Conservation (phyloP, 2,888 invertebrate genomes). For the Agrochola lychnidis region DNA sequence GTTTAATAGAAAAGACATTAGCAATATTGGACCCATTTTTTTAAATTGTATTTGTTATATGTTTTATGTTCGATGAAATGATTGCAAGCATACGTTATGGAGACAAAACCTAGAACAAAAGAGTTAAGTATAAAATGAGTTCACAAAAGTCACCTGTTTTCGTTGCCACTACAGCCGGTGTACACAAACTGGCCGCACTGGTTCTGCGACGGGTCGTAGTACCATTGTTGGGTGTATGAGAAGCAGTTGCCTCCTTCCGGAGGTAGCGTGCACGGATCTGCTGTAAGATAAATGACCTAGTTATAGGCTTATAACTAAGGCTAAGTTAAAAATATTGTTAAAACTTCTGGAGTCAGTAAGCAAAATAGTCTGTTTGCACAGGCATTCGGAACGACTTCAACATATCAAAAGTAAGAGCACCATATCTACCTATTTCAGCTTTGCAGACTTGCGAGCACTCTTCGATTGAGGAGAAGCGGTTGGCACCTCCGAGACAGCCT, state of each 20-base stretch:
- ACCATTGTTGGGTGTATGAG: slow-evolving; percentile 94
- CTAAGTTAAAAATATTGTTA: neutral
- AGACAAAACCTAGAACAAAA: neutral
- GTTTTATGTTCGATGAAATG: neutral
- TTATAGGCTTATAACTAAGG: neutral
- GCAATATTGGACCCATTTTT: neutral
- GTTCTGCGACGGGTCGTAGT: slow-evolving; percentile 92
- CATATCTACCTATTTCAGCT: slow-evolving; percentile 69
- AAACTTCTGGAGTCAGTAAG: neutral
- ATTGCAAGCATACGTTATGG: neutral
- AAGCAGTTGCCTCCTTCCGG: slow-evolving; percentile 94
- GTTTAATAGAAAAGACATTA: neutral
- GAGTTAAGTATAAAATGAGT: neutral
- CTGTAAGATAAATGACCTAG: neutral
- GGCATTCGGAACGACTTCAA: neutral
- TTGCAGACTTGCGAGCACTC: slow-evolving; percentile 91
- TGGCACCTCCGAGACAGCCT: slow-evolving; percentile 96
- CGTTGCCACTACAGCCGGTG: slow-evolving; percentile 98
- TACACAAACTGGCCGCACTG: slow-evolving; percentile 95
- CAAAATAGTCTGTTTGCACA: neutral
- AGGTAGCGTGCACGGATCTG: slow-evolving; percentile 92
- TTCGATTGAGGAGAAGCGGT: slow-evolving; percentile 93
- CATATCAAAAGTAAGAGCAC: neutral
- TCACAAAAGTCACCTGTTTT: slow-evolving; percentile 93
- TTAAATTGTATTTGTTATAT: no score